phyloP scores from a whole-genome alignment of 2,113 vertebrate species.

The Urocolius indicus region DNA sequence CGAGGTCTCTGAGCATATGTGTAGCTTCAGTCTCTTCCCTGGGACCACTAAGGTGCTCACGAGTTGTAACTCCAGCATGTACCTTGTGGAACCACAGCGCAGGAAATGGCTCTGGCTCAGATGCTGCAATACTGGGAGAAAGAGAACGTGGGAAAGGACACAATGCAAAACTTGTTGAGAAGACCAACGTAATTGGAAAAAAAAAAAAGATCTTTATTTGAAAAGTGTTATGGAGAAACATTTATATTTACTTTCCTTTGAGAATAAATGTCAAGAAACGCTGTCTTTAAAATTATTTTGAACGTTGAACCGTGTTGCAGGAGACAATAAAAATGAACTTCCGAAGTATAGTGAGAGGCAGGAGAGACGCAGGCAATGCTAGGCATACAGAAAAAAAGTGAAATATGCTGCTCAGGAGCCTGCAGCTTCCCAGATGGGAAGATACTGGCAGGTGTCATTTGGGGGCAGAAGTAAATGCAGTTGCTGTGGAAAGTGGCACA shows the following conservation, averaged over 20 bases:
- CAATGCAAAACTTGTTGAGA: neutral
- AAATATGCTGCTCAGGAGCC: neutral
- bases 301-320: neutral
- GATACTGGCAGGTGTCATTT: neutral
- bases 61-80: neutral
- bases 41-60: neutral
- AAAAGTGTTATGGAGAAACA: neutral
- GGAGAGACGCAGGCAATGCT: neutral
- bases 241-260: neutral
- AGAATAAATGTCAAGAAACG: neutral
- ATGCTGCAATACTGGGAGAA: neutral
- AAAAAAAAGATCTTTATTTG: neutral
- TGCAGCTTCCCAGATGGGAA: neutral
- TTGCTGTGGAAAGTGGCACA: neutral
- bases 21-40: neutral
- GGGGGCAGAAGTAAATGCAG: neutral
- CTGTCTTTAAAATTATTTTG: neutral
- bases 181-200: neutral
- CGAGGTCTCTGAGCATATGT: neutral
- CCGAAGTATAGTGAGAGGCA: neutral
- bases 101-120: neutral
- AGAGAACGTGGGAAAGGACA: neutral
- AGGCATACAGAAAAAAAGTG: neutral
- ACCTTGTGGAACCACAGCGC: neutral
- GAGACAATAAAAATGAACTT: neutral